Base-by-base conservation (phyloP, 2,797 vertebrate species). In the Euthynnus affinis region DNA sequence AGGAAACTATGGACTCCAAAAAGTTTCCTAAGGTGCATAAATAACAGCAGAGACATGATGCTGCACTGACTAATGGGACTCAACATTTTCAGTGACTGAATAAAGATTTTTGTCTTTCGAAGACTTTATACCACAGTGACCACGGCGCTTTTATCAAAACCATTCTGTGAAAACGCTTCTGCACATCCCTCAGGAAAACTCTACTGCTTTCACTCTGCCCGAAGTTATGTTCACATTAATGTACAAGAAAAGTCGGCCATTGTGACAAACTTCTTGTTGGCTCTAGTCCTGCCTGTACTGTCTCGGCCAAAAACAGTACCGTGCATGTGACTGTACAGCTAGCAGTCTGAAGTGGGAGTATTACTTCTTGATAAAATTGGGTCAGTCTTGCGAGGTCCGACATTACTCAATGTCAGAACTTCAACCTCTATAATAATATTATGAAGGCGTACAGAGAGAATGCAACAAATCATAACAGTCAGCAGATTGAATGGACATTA, bases 141-240 rank as follows among this genome's bases (percentile, higher is more conserved):
- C 37, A 22, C 67, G 8, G 40, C 7, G n/a, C 20, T 20, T 32
- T 13, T 58, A 22, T n/a, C 13, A 51, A 46, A 49, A 37, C 44
- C 49, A 23, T 48, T 69, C 40, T 69, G 67, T 22, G 32, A 44
- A 69, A 69, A 46, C 53, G 34, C 10, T 29, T 44, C 7, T 12
- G 51, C 34, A 56, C 23, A 51, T 27, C 6, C 18, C 17, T 65
- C 18, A 7, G 25, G 27, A 32, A 64, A 49, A 32, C 48, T 29
- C 20, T 25, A 18, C 9, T n/a, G n/a, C 34, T 60, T 53, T 14
- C 7, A 37, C 12, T 58, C 12, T 58, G 56, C 29, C 56, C 18
- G 10, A 58, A 57, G 25, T 17, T 32, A 57, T 57, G 27, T 46
- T 63, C 40, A 62, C 23, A 27, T 44, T 46, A 25, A 25, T 23